Conservation (phyloP, 2,113 vertebrate genomes). For the Noctilio leporinus region DNA sequence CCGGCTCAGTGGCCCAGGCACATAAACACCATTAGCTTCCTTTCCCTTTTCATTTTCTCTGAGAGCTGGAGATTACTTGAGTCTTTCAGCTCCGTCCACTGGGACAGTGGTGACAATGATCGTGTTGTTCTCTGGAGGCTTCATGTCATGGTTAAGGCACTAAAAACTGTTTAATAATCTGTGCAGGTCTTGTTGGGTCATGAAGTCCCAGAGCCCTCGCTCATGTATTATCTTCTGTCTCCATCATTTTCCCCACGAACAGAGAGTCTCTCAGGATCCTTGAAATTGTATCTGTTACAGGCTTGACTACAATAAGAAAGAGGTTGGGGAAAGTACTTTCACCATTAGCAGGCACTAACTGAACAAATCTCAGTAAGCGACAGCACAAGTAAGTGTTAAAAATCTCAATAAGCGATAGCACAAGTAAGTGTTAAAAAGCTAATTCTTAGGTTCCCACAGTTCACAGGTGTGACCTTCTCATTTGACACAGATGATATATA, state of each 20-base stretch:
- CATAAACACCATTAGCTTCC: slow-evolving; percentile 40
- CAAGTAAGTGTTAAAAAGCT: too few species aligned
- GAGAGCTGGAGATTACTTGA: not conserved
- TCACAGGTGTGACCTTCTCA: not conserved
- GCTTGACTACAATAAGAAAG: not conserved
- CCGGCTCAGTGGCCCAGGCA: slow-evolving; percentile 11
- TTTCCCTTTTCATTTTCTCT: slow-evolving; percentile 23
- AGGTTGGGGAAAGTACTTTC: not conserved
- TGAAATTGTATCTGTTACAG: not conserved
- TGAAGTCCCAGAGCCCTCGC: slow-evolving; percentile 28
- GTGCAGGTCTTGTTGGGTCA: slow-evolving; percentile 12
- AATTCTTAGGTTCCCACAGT: not conserved
- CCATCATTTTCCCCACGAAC: not conserved
- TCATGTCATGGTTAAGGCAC: slow-evolving; percentile 20
- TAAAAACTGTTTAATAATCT: slow-evolving; percentile 51
- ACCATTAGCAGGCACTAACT: not conserved
- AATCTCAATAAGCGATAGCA: not conserved
- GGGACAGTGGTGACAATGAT: slow-evolving; percentile 44
- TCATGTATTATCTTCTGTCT: not conserved
- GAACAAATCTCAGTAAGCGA: not conserved
- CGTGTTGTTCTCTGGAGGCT: slow-evolving; percentile 4
- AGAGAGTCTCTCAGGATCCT: not conserved
- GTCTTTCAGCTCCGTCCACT: not conserved
- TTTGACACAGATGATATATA: not conserved
- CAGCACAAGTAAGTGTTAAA: too few species aligned